phyloP scores from a whole-genome alignment of 2,888 invertebrate species.

The Drosophila borborema region DNA sequence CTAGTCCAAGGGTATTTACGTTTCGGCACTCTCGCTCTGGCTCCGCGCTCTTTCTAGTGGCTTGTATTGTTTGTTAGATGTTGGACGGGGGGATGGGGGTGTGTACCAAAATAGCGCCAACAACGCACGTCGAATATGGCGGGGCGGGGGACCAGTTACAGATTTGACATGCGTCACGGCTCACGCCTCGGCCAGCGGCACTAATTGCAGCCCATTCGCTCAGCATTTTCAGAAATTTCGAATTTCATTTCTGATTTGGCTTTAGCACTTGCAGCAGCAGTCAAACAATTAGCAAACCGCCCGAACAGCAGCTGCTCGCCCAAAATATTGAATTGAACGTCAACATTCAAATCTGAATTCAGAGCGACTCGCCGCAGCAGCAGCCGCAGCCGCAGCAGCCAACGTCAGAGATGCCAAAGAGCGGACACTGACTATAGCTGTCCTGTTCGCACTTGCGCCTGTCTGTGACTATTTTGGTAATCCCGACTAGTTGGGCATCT shows the following conservation, averaged over 20 bases:
- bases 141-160: slow-evolving; percentile 41
- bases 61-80: slow-evolving; percentile 47
- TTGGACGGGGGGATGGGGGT: slow-evolving; percentile 14
- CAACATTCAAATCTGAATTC: slow-evolving; percentile 51
- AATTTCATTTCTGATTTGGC: slow-evolving; percentile 28
- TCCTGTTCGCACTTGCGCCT: slow-evolving; percentile 36
- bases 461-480: slow-evolving; percentile 37
- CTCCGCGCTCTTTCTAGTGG: slow-evolving; percentile 5
- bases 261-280: slow-evolving; percentile 47
- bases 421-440: slow-evolving; percentile 34
- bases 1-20: slow-evolving; percentile 36
- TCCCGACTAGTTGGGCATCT: slow-evolving; percentile 54
- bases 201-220: slow-evolving; percentile 53
- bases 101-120: slow-evolving; percentile 50
- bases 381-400: slow-evolving; percentile 20
- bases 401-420: slow-evolving; percentile 45
- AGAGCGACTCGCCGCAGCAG: slow-evolving; percentile 36
- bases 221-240: slow-evolving; percentile 26
- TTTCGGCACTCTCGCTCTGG: slow-evolving; percentile 5
- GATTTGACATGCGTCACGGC: slow-evolving; percentile 63
- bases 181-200: slow-evolving; percentile 41
- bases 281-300: slow-evolving; percentile 50
- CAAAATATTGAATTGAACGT: slow-evolving; percentile 65
- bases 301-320: slow-evolving; percentile 51
- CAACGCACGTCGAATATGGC: slow-evolving; percentile 29